Evolutionary conservation across 2,113 vertebrate species (phyloP).

Genomic region (Microtus montanus): DNA sequence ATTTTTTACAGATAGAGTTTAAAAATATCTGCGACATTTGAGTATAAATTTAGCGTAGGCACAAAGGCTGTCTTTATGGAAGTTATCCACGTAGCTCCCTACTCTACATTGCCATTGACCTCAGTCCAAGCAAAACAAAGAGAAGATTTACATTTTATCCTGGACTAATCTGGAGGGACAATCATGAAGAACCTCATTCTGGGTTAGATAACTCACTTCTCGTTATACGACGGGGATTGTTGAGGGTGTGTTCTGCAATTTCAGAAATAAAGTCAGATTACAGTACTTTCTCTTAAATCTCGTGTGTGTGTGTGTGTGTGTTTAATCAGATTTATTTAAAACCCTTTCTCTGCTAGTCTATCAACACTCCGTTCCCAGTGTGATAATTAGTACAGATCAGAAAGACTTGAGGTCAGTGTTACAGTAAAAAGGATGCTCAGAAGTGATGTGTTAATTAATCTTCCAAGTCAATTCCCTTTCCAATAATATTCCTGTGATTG

Average conservation of each 20-base stretch:
- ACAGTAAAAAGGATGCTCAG: background rate
- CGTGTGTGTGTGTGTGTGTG: background rate
- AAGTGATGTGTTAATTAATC: background rate
- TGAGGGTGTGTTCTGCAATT: background rate
- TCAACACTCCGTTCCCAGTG: background rate
- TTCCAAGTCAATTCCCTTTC: background rate
- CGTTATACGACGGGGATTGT: slow-evolving; percentile 55
- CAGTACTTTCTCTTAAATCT: background rate
- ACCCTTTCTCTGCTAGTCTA: background rate
- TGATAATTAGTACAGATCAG: background rate
- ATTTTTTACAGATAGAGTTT: slow-evolving; percentile 57
- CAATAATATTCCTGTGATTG: background rate
- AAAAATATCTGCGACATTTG: slow-evolving; percentile 67
- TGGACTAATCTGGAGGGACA: slow-evolving; percentile 51
- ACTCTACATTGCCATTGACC: slow-evolving; percentile 64
- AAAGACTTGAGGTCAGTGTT: background rate
- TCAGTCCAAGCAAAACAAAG: slow-evolving; percentile 61
- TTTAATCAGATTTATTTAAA: slow-evolving; percentile 37
- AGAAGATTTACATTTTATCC: slow-evolving; percentile 64
- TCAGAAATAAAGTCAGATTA: slow-evolving; percentile 43
- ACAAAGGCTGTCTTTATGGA: slow-evolving; percentile 48
- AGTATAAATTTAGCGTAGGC: slow-evolving; percentile 71
- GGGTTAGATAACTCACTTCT: slow-evolving; percentile 70
- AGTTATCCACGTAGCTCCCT: slow-evolving; percentile 46
- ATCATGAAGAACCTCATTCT: slow-evolving; percentile 55